A percentile compares a stretch with the other conserved stretches of the same genome.
Evolutionary conservation across 2,113 vertebrate genomes (phyloP).

Genomic region (Hyla sarda): DNA sequence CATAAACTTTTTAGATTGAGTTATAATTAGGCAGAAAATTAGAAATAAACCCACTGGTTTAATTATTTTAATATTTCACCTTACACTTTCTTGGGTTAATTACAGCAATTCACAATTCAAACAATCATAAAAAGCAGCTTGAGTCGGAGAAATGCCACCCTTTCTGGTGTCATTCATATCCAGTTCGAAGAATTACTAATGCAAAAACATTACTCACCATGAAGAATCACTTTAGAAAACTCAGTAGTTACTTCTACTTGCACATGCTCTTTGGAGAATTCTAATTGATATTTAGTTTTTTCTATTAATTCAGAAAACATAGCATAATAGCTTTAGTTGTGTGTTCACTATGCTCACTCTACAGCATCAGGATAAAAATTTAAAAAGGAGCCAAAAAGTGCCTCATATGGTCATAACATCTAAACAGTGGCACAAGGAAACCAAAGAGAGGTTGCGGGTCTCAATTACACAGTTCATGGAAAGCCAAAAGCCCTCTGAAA

Average conservation of each 20-base stretch:
- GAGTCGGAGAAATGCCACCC: slow-evolving; percentile 42
- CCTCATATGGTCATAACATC: too few species aligned
- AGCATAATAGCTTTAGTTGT: too few species aligned
- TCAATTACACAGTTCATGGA: too few species aligned
- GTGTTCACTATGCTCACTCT: too few species aligned
- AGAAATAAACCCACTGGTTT: slow-evolving; percentile 63
- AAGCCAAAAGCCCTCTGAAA: too few species aligned
- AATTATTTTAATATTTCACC: slow-evolving; percentile 68
- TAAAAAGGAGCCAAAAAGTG: too few species aligned
- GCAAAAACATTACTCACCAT: background rate
- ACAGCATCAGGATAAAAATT: too few species aligned
- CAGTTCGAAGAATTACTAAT: slow-evolving; percentile 51
- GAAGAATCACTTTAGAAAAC: background rate
- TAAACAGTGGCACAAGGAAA: too few species aligned
- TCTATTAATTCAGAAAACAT: too few species aligned
- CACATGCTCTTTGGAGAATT: too few species aligned
- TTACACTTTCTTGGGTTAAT: slow-evolving; percentile 66
- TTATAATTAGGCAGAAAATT: slow-evolving; percentile 67
- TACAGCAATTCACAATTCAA: slow-evolving; percentile 66
- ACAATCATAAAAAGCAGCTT: slow-evolving; percentile 64
- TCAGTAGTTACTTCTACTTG: background rate
- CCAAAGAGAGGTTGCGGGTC: too few species aligned
- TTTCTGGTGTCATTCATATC: slow-evolving; percentile 57
- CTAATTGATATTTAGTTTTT: too few species aligned
- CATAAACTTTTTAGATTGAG: slow-evolving; percentile 63